Evolutionary conservation across 1,140 invertebrate species (phyloP), one percentile per base, ranked within the genome.

Genomic region (Lethrus apterus): DNA sequence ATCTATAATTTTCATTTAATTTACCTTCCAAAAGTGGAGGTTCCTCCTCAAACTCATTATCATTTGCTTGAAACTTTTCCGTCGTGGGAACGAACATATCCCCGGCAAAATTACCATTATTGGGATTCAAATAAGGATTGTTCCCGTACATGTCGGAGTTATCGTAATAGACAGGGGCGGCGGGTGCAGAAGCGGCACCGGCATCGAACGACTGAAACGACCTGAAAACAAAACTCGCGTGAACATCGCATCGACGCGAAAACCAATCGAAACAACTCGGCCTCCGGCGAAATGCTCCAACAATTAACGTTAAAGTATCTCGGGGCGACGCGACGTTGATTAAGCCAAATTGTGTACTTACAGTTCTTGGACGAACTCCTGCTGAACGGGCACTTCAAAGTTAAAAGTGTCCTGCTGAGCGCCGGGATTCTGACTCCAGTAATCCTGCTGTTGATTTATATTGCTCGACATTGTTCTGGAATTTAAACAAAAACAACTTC

Each of bases 361-460:
- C 52, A 57, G 32, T 35, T 57, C 50, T 41, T 54, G 44, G 24
- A 48, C 48, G 34, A 57, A 57, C 11, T 57, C 56, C 38, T 52
- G 52, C 40, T 56, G 54, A 46, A 52, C 42, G 21, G 56, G 56
- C 41, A 57, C 50, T 51, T 55, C 56, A 46, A 57, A 57, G 38
- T 55, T 57, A 46, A 45, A 51, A 34, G 30, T 34, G 21, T 52
- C 52, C 20, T 50, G 47, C 32, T 55, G 46, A 14, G 47, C 36
- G 17, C 42, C 43, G 24, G 42, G 46, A 57, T 57, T 46, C 21
- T 44, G 41, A 17, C 40, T 38, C 53, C 48, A 54, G 30, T 51
- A 54, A 51, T 54, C 35, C 31, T 40, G 34, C 18, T 38, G n/a
- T 33, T 46, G 34, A n/a, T 30, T 26, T 20, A 19, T n/a, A 21